Evolutionary conservation across 2,888 invertebrate genomes (phyloP), one percentile per base, ranked within the genome.

Genomic region (Ctena decussata): DNA sequence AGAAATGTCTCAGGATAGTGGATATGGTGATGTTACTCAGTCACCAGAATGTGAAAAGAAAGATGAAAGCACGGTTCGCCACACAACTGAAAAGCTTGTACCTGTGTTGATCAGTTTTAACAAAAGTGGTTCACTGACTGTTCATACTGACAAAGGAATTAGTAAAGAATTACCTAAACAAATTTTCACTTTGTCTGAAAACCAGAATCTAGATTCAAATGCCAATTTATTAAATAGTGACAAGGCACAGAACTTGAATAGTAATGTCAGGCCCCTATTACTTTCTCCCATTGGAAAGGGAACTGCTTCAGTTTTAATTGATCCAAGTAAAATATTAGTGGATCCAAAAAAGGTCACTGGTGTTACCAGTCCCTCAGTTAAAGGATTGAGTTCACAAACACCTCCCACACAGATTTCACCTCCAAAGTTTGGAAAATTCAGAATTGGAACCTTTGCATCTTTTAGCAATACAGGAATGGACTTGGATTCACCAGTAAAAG

Each of bases 371-470:
- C 82, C 87, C 15, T 46, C 80, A 37, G 87, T 70, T 53, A 41
- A 15, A 44, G 74, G 27, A 32, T 35, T 53, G n/a, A 80, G 30
- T 30, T 46, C 53, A 27, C 71, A 73, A 57, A 65, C 27, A 30
- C 35, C 18, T 2, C 6, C 18, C 11, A 32, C 3, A 65, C 80
- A 88, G 35, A 70, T 80, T 8, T 87, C 87, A 12, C 84, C 86
- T 27, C 78, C 82, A 30, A 93, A 92, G 85, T 89, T 91, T 84
- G 93, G 93, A n/a, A 93, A 92, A 80, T 93, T 93, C 74, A 89
- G 86, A 74, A 94, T 94, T 74, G 94, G 94, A 79, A 93, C 92
- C 44, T 93, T 92, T 87, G 94, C 90, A 69, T 93, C 93, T 24
- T 92, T 94, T 57, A 93, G 93, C 82, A 93, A 92, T 80, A 91